phyloP scores from a whole-genome alignment of 2,888 invertebrate species.

The Aspidapion aeneum region DNA sequence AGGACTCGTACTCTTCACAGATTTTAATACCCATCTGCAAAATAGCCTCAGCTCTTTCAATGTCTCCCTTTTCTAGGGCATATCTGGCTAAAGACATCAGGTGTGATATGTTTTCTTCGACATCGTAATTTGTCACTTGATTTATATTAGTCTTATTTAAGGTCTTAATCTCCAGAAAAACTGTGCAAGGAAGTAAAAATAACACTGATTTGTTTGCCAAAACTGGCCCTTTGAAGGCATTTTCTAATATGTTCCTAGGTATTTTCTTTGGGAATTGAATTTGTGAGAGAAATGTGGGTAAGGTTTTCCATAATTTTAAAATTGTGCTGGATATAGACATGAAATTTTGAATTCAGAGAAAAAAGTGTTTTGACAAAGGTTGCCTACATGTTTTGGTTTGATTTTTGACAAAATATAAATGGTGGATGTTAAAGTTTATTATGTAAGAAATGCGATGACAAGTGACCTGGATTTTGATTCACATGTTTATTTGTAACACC shows the following conservation, averaged over 20 bases:
- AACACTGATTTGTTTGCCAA: constrained; percentile 9
- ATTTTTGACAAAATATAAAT: no score
- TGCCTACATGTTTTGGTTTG: not conserved
- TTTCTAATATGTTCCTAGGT: not conserved
- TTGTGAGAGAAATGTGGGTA: not conserved
- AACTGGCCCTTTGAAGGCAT: not conserved
- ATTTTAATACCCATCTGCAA: constrained; percentile 45
- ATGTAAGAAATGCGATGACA: no score
- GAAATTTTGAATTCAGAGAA: not conserved
- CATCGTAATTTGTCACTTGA: constrained; percentile 29
- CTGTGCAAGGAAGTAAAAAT: constrained; percentile 13
- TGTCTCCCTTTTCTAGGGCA: constrained; percentile 43
- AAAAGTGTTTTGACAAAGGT: not conserved
- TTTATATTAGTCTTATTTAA: constrained; percentile 5
- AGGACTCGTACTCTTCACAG: constrained; percentile 44
- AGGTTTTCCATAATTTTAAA: not conserved
- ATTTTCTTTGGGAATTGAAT: not conserved
- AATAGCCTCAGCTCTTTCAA: constrained; percentile 44
- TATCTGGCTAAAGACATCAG: constrained; percentile 42
- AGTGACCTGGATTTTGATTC: no score
- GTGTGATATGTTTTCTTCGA: constrained; percentile 45
- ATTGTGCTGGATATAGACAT: not conserved
- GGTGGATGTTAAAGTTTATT: no score
- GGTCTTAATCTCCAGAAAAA: constrained; percentile 8
- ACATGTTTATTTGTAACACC: no score